phyloP scores from a whole-genome alignment of 2,888 invertebrate genomes.

The Drosophila gaucha region DNA sequence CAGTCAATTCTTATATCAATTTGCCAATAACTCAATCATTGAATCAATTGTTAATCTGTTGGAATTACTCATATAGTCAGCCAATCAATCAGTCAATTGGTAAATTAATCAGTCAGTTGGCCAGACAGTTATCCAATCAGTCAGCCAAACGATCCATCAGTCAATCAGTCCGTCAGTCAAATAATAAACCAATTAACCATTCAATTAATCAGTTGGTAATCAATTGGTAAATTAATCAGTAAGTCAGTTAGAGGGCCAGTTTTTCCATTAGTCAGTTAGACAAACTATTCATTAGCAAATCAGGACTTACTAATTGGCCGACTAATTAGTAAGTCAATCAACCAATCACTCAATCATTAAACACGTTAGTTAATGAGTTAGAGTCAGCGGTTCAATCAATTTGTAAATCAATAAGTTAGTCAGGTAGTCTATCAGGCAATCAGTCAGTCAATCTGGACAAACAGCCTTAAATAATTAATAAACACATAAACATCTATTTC shows the following conservation, averaged over 20 bases:
- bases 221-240: neutral
- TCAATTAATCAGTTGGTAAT: neutral
- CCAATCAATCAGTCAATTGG: neutral
- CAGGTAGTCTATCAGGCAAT: neutral
- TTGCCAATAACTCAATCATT: too few species aligned
- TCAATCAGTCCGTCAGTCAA: neutral
- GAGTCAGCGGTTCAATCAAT: too few species aligned
- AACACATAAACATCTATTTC: conserved; percentile 3
- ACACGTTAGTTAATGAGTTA: too few species aligned
- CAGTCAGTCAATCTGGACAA: neutral
- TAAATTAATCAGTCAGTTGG: neutral
- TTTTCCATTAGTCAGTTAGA: neutral
- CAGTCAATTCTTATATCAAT: too few species aligned
- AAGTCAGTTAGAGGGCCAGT: neutral
- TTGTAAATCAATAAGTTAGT: too few species aligned
- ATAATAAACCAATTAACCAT: too few species aligned
- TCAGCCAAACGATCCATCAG: too few species aligned
- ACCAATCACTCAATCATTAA: neutral
- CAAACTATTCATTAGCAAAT: neutral
- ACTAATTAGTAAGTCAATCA: neutral
- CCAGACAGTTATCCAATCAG: neutral
- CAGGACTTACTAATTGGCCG: too few species aligned
- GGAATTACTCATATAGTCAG: too few species aligned
- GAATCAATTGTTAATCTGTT: too few species aligned
- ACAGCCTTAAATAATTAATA: neutral